Base-by-base conservation (phyloP, 2,888 invertebrate genomes). In the Cyrtodaria siliqua region DNA sequence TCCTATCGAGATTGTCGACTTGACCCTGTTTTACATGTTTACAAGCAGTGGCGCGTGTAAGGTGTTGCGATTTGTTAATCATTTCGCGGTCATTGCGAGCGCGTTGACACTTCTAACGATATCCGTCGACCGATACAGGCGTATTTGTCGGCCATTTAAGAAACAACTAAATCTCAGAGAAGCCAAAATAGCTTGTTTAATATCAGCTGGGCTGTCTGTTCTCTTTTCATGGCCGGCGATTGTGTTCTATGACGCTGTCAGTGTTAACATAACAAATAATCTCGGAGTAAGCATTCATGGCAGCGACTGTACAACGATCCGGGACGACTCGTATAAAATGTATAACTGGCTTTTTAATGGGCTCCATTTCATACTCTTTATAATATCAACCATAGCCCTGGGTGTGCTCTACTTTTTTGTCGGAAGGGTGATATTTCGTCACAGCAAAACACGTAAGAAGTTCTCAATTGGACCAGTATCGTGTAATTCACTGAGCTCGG, bases 1-100 rank as follows among this genome's bases (percentile, higher is more conserved):
- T 57, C 89, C 89, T 0, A 75, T 86, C 1, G 89, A 89, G 63
- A 86, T 89, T 26, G 71, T 84, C 8, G 89, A 88, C 56, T 59
- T 89, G 9, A 64, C 86, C n/a, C 82, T 82, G 47, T 83, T 84
- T 44, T 82, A 79, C 59, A 85, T 77, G 49, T 89, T 86, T 47
- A 61, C 76, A 26, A 75, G 75, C 33, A 56, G 27, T 20, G 78
- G 71, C 1, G 82, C 84, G 2, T 89, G 89, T 56, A 83, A 85
- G 23, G 27, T 83, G 8, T 56, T 84, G 26, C 71, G 87, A 24
- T 82, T 85, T 40, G 33, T 84, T 3, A 85, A 83, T 33, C 74
- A 83, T 29, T 78, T 86, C 47, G 76, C 80, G 9, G 77, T 83
- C 0, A 73, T 85, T 24, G 78, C 78, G 16, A 87, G 86, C 12